These are phyloP conservation scores for Gisinianus flammeolus DNA, from an alignment of 2,888 invertebrate genomes.

Conservation along the genomic window DNA sequence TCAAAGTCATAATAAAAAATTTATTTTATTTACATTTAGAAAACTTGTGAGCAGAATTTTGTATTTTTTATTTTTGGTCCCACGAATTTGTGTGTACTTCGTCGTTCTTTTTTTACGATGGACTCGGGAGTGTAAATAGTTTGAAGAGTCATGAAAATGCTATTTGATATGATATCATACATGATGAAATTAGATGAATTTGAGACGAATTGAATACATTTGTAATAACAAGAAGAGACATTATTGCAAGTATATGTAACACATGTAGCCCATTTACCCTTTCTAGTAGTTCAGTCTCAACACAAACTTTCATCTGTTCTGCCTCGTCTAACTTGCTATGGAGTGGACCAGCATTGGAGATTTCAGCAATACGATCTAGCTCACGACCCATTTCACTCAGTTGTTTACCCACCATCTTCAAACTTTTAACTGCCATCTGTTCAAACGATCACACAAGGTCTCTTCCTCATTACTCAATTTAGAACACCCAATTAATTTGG, in stretches of 20 bases:
- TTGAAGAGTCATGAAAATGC: background rate
- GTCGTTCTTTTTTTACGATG: no score
- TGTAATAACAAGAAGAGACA: background rate
- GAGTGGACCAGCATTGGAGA: constrained; percentile 83
- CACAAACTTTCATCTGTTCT: constrained; percentile 83
- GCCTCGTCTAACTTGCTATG: constrained; percentile 84
- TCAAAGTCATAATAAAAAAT: constrained; percentile 8
- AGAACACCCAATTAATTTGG: constrained; percentile 9
- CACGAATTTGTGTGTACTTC: no score
- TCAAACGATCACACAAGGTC: constrained; percentile 59
- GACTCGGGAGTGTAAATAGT: no score
- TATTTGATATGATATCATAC: background rate
- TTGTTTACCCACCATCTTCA: constrained; percentile 85
- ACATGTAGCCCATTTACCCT: constrained; percentile 68
- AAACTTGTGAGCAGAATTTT: no score
- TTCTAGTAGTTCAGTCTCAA: constrained; percentile 82
- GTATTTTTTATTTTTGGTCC: no score
- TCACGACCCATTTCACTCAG: constrained; percentile 91
- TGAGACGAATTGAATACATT: background rate
- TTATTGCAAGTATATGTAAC: background rate
- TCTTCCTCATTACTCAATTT: constrained; percentile 2
- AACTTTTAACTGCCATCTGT: constrained; percentile 84
- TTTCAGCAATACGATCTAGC: constrained; percentile 80
- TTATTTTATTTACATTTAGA: background rate
- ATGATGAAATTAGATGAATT: background rate